These are phyloP conservation scores for Eupithecia vulgata DNA, from an alignment of 2,888 invertebrate genomes.

Conservation along the genomic window DNA sequence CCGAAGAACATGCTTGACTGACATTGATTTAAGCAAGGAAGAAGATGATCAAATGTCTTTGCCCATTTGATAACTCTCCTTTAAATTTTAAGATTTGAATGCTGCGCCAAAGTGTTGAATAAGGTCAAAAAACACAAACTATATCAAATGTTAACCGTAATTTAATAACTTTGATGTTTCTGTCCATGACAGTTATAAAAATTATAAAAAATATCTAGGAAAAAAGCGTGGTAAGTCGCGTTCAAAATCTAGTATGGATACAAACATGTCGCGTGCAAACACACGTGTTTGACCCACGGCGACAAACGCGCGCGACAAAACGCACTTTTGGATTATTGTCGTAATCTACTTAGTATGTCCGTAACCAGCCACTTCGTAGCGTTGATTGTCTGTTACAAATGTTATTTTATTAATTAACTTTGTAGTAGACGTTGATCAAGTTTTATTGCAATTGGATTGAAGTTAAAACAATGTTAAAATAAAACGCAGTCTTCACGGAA, in stretches of 20 bases:
- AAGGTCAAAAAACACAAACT: too few relatives aligned
- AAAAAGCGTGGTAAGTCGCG: neutral
- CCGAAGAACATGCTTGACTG: too few relatives aligned
- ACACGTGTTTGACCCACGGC: conserved; percentile 72
- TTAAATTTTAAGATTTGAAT: too few relatives aligned
- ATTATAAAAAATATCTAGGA: too few relatives aligned
- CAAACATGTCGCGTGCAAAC: conserved; percentile 54
- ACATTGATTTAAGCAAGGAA: too few relatives aligned
- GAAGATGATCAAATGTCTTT: too few relatives aligned
- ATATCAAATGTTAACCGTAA: too few relatives aligned
- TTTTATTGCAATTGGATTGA: neutral
- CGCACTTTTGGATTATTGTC: conserved; percentile 70
- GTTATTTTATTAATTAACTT: neutral
- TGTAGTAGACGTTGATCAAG: neutral
- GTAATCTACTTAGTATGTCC: conserved; percentile 68
- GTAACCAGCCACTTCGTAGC: conserved; percentile 32
- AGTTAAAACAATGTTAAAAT: neutral
- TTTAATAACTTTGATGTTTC: too few relatives aligned
- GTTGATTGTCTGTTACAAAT: neutral
- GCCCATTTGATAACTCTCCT: too few relatives aligned
- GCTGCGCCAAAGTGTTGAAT: too few relatives aligned
- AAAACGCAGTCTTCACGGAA: too few relatives aligned
- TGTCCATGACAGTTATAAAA: too few relatives aligned
- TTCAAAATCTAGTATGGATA: neutral
- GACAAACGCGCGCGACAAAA: conserved; percentile 70